These are phyloP conservation scores for Ferrisia virgata DNA, from an alignment of 2,888 invertebrate species.

Conservation along the genomic window DNA sequence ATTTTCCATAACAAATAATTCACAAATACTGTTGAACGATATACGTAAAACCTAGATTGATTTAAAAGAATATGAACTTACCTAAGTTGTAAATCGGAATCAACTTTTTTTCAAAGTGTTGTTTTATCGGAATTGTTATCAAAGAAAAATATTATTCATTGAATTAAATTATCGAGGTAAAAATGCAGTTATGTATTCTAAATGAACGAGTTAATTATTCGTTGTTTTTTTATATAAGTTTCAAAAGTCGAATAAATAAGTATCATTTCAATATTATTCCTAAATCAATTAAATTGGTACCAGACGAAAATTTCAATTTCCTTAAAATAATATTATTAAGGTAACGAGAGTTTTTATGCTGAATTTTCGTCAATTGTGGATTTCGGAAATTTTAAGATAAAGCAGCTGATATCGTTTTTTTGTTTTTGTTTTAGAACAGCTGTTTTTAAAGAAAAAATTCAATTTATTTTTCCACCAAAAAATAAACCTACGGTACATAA, in stretches of 20 bases:
- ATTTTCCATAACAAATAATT: background rate
- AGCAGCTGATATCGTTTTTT: no score
- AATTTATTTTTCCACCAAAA: no score
- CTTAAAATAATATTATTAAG: background rate
- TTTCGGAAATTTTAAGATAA: no score
- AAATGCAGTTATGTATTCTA: background rate
- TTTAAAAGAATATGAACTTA: background rate
- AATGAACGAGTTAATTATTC: background rate
- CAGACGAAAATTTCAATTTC: background rate
- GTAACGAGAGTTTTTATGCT: background rate
- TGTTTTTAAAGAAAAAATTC: no score
- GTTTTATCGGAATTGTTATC: background rate
- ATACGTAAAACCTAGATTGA: background rate
- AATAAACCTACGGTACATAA: no score
- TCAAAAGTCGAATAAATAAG: background rate
- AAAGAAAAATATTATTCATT: background rate
- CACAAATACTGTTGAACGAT: background rate
- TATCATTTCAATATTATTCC: background rate
- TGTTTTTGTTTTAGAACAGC: no score
- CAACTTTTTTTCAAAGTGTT: background rate
- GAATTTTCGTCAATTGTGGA: background rate
- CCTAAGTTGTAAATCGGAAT: background rate
- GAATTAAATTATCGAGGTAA: background rate
- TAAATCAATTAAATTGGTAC: background rate
- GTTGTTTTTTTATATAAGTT: background rate